Conservation (phyloP, 2,797 vertebrate genomes). For the Nothura maculosa region DNA sequence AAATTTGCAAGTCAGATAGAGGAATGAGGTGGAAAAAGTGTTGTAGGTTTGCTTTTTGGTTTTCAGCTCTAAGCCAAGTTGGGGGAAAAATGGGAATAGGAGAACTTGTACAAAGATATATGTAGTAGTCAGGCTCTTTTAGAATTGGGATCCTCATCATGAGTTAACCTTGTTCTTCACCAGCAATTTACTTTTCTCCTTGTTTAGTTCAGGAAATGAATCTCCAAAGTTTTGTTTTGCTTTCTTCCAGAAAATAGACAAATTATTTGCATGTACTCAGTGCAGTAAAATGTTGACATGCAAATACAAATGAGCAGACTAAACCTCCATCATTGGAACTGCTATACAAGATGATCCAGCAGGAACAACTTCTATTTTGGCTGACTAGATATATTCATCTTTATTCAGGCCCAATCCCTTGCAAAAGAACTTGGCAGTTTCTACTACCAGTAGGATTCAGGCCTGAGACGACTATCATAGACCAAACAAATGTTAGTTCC, state of each 20-base stretch:
- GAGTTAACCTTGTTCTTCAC: neutral
- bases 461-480: neutral
- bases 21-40: neutral
- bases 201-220: neutral
- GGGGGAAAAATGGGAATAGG: neutral
- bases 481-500: neutral
- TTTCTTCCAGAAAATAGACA: neutral
- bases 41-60: neutral
- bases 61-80: neutral
- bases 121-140: neutral
- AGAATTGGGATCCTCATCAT: fast-evolving
- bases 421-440: neutral
- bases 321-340: neutral
- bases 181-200: conserved; percentile 37
- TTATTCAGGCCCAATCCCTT: neutral
- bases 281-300: neutral
- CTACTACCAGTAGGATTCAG: neutral
- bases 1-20: neutral
- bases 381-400: neutral
- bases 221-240: neutral
- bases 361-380: neutral
- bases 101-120: neutral
- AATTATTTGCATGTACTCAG: neutral
- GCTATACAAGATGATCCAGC: neutral
- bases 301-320: neutral